Conservation (phyloP, 2,113 vertebrate species). For the Argyrosomus japonicus region DNA sequence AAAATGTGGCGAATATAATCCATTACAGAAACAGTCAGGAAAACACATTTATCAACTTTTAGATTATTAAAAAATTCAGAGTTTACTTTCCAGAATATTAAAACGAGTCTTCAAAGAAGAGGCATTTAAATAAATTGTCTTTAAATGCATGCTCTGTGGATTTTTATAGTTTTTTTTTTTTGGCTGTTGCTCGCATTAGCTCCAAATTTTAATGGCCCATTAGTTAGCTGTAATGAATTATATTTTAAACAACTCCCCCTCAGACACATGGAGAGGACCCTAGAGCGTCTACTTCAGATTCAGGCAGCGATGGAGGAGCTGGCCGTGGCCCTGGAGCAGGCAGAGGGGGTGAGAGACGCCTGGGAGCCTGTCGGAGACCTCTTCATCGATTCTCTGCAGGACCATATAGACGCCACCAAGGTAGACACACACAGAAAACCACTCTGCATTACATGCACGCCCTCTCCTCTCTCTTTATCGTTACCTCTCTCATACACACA, state of each 20-base stretch:
- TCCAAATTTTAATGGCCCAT: conserved; percentile 7
- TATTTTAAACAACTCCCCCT: not conserved
- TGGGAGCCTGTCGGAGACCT: conserved; percentile 98
- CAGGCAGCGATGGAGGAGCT: conserved; percentile 94
- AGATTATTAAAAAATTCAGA: conserved; percentile 5
- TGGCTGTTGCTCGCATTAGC: not conserved
- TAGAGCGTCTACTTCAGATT: conserved; percentile 94
- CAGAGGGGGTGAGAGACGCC: conserved; percentile 90
- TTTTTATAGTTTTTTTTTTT: not conserved
- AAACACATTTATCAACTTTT: conserved; percentile 49
- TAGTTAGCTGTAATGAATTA: conserved; percentile 21
- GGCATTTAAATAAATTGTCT: conserved; percentile 36
- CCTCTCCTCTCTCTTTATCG: not conserved
- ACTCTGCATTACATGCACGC: not conserved
- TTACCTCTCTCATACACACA: conserved; percentile 10
- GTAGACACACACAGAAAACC: conserved; percentile 72
- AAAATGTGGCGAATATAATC: conserved; percentile 28
- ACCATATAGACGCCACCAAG: conserved; percentile 96
- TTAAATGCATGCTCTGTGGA: conserved; percentile 18
- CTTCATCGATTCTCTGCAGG: conserved; percentile 96
- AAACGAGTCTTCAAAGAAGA: not conserved
- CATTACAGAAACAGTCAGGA: conserved; percentile 39
- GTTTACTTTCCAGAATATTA: conserved; percentile 3
- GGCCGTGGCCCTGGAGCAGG: conserved; percentile 88
- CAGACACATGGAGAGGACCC: conserved; percentile 92